A percentile compares a stretch with the other conserved stretches of the same genome.
Conservation (phyloP, 2,888 invertebrate species). For the Agriopis leucophaearia region DNA sequence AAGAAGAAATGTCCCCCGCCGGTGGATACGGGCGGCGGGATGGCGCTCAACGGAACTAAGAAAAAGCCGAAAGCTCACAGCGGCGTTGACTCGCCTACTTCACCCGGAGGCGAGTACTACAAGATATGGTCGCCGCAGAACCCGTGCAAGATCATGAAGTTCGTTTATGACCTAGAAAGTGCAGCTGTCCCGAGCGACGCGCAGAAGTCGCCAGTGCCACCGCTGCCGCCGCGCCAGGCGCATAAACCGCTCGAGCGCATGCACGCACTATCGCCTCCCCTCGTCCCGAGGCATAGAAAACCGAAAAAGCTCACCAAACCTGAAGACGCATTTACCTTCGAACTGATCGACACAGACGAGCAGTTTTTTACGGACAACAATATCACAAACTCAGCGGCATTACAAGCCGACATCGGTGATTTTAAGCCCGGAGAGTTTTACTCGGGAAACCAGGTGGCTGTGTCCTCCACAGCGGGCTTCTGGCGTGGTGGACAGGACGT, state of each 20-base stretch:
- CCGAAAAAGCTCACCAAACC: slow-evolving; percentile 88
- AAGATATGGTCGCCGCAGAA: slow-evolving; percentile 90
- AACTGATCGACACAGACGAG: slow-evolving; percentile 94
- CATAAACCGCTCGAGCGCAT: slow-evolving; percentile 93
- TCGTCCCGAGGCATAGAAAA: slow-evolving; percentile 89
- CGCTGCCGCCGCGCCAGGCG: slow-evolving; percentile 89
- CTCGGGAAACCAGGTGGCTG: slow-evolving; percentile 72
- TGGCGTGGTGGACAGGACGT: slow-evolving; percentile 77
- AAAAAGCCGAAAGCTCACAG: slow-evolving; percentile 87
- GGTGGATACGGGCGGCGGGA: slow-evolving; percentile 83
- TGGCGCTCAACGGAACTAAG: slow-evolving; percentile 85
- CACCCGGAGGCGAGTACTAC: slow-evolving; percentile 88
- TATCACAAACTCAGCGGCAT: slow-evolving; percentile 75
- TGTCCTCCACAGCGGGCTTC: slow-evolving; percentile 75
- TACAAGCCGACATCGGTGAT: slow-evolving; percentile 76
- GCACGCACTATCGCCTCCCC: slow-evolving; percentile 89
- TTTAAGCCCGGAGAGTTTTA: slow-evolving; percentile 84
- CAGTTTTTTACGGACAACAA: slow-evolving; percentile 84
- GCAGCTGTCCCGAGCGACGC: slow-evolving; percentile 78
- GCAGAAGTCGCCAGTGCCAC: slow-evolving; percentile 90
- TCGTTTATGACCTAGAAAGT: slow-evolving; percentile 82
- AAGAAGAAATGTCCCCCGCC: slow-evolving; percentile 86
- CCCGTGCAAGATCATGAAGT: slow-evolving; percentile 86
- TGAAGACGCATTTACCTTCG: slow-evolving; percentile 94
- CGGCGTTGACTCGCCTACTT: slow-evolving; percentile 84